Conservation (phyloP, 1,140 invertebrate species). For the Cecropterus lyciades region DNA sequence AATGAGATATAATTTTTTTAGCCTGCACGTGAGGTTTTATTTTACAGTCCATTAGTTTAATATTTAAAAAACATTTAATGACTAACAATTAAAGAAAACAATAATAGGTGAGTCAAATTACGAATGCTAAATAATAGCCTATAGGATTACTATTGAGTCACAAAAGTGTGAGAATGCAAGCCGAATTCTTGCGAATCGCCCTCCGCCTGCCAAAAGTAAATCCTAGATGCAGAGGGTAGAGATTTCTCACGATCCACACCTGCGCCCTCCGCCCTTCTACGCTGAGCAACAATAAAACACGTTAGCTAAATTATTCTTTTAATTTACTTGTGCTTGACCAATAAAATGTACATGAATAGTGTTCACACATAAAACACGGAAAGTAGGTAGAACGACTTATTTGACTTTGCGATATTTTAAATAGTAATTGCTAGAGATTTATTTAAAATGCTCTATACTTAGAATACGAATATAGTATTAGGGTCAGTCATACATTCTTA, state of each 20-base stretch:
- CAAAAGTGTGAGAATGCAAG: constrained; percentile 45
- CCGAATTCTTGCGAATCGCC: constrained; percentile 45
- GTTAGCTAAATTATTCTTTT: constrained; percentile 1
- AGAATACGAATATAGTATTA: too few relatives aligned
- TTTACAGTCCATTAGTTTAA: too few relatives aligned
- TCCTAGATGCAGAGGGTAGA: constrained; percentile 50
- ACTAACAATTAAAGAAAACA: neutral
- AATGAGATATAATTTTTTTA: too few relatives aligned
- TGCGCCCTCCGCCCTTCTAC: constrained; percentile 52
- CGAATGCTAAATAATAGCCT: neutral
- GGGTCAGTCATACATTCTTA: too few relatives aligned
- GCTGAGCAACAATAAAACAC: neutral
- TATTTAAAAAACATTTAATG: too few relatives aligned
- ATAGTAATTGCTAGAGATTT: too few relatives aligned
- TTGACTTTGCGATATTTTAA: too few relatives aligned
- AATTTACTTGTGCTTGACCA: constrained; percentile 1
- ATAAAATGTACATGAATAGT: too few relatives aligned
- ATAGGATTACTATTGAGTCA: neutral
- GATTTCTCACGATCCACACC: constrained; percentile 58
- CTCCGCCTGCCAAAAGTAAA: constrained; percentile 53
- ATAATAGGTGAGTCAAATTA: neutral
- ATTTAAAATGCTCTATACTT: too few relatives aligned
- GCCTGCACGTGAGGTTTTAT: too few relatives aligned
- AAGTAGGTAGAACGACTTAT: too few relatives aligned
- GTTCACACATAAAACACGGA: neutral